These are phyloP conservation scores for Paracyprichromis sp. DNA, from an alignment of 2,113 vertebrate genomes.

Conservation along the genomic window DNA sequence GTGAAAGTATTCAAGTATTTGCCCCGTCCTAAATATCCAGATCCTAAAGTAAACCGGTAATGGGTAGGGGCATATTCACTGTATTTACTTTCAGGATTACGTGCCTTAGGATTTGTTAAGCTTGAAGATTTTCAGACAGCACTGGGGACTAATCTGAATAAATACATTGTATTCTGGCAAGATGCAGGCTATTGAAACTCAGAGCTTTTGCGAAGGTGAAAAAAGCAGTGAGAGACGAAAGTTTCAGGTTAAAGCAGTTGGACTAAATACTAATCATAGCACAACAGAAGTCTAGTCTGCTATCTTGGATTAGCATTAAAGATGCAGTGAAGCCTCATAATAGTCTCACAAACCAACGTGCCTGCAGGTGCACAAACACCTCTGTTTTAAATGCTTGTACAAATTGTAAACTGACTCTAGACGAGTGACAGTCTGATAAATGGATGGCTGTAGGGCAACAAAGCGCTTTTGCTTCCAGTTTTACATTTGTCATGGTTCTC, in stretches of 20 bases:
- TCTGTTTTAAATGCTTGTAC: neutral
- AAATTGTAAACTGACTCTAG: neutral
- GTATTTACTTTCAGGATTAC: neutral
- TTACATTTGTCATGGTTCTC: neutral
- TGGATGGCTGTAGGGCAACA: neutral
- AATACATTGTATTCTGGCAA: constrained; percentile 61
- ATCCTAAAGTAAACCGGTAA: neutral
- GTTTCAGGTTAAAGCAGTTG: neutral
- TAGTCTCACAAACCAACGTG: neutral
- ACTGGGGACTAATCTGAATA: neutral
- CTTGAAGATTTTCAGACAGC: neutral
- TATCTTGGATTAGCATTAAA: neutral
- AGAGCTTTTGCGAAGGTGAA: neutral
- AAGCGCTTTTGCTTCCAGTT: neutral
- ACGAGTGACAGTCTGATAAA: neutral
- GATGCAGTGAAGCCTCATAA: neutral
- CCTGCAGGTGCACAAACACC: neutral
- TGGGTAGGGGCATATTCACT: neutral
- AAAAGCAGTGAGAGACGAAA: neutral
- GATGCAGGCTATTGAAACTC: neutral
- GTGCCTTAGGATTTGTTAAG: neutral
- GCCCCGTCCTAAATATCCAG: neutral
- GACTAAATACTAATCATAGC: neutral
- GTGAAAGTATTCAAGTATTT: neutral
- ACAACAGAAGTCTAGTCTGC: neutral